Evolutionary conservation across 2,113 vertebrate genomes (phyloP).

Genomic region (Motacilla tschutschensis): DNA sequence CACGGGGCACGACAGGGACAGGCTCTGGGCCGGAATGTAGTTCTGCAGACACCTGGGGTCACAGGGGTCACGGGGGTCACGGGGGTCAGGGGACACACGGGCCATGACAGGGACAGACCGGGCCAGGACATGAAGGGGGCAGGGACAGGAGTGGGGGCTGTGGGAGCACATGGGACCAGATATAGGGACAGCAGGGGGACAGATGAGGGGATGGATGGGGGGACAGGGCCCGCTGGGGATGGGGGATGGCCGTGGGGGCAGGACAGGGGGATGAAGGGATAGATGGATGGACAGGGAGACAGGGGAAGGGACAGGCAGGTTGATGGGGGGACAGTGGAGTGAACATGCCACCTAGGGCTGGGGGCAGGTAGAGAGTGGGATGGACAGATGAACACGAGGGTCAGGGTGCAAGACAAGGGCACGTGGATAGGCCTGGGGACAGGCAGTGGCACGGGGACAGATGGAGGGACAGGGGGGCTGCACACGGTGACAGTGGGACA

Average conservation of each 20-base stretch:
- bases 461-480: neutral
- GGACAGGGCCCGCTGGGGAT: neutral
- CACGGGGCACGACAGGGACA: conserved; percentile 13
- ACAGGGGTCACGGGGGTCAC: neutral
- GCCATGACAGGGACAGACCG: neutral
- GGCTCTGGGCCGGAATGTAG: conserved; percentile 30
- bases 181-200: no score
- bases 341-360: no score
- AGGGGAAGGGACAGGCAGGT: neutral
- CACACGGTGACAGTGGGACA: neutral
- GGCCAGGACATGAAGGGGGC: neutral
- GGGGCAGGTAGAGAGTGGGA: neutral
- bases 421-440: neutral
- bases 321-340: neutral
- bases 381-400: neutral
- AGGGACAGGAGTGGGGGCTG: neutral
- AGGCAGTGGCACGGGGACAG: no score
- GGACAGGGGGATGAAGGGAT: neutral
- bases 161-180: neutral
- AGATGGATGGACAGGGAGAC: neutral
- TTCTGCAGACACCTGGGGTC: conserved; percentile 16
- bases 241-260: neutral
- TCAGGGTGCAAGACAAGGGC: neutral
- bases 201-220: no score
- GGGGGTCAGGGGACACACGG: neutral